Evolutionary conservation across 2,797 vertebrate species (phyloP).

Genomic region (Artibeus lituratus): DNA sequence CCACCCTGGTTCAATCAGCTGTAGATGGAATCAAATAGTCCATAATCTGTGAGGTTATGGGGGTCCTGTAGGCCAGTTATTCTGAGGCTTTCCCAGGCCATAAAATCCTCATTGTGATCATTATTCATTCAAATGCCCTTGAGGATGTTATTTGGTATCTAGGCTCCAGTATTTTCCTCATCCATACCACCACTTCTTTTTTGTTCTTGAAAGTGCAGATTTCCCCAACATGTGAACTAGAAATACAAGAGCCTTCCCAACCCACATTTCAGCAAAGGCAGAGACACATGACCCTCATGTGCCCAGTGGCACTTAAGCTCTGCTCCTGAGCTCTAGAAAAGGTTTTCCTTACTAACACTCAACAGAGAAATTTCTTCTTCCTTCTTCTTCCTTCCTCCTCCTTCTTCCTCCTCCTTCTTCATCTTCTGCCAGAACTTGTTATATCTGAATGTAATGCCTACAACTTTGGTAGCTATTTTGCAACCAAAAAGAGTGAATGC

Average conservation of each 20-base stretch:
- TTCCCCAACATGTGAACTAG: neutral
- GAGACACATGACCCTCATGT: neutral
- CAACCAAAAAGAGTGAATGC: neutral
- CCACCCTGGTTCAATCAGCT: neutral
- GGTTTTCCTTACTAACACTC: neutral
- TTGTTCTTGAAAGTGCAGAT: neutral
- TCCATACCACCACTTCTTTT: neutral
- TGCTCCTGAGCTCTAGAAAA: neutral
- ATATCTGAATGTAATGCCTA: neutral
- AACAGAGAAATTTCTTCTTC: neutral
- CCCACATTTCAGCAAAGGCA: neutral
- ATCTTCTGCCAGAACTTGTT: neutral
- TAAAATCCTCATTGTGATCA: neutral
- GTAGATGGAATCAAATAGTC: neutral
- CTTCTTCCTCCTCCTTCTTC: neutral
- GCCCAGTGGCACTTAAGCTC: neutral
- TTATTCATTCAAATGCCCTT: neutral
- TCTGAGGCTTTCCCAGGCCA: neutral
- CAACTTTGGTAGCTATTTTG: neutral
- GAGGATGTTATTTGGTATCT: neutral
- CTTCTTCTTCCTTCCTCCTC: too few species aligned
- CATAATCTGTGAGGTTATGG: neutral
- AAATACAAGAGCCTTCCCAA: neutral
- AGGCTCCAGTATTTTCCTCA: neutral
- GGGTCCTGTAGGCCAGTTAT: neutral